Evolutionary conservation across 2,113 vertebrate species (phyloP), one percentile per base, ranked within the genome.

Genomic region (Myotis lucifugus): DNA sequence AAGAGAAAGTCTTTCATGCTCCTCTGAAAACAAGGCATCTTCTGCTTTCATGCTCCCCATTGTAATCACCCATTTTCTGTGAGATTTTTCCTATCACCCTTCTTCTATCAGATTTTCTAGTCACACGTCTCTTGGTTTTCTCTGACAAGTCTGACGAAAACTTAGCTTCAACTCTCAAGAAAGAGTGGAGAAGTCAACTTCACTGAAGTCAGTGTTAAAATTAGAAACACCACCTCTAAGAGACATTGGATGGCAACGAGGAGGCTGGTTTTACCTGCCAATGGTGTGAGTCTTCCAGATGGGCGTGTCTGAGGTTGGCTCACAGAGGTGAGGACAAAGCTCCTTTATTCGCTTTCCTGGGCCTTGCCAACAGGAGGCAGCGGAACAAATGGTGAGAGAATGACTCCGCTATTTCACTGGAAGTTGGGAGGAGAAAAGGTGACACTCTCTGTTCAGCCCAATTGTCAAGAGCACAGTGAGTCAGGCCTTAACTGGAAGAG

Each of bases 401-500:
- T 32, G 40, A 56, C 25, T 67, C 91, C 64, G 5, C 0, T 61
- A 3, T 34, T 84, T 97, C 89, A 46, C 14, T 66, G 88, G 64
- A 85, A 94, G 64, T 5, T 82, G 32, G 14, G 46, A 79, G 85
- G 52, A 93, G 66, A 40, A n/a, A 46, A 94, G 48, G 54, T n/a
- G 42, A 79, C 61, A 67, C 10, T 40, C 12, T 61, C 34, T 3
- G 13, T 27, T 96, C 37, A 93, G 8, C 25, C 21, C 78, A 48
- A 10, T n/a, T 25, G 37, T 88, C 67, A 13, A 0, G 37, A 81
- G 40, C 48, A 59, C 17, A 40, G 2, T 94, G 93, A 95, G 73
- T 95, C 95, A 96, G 0, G 19, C 0, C 64, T 88, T 93, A 86
- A 76, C 7, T 1, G 93, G 91, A 97, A 94, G 42, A 94, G 18